Evolutionary conservation across 2,797 vertebrate genomes (phyloP).

Genomic region (Pseudotriccus pelzelni): DNA sequence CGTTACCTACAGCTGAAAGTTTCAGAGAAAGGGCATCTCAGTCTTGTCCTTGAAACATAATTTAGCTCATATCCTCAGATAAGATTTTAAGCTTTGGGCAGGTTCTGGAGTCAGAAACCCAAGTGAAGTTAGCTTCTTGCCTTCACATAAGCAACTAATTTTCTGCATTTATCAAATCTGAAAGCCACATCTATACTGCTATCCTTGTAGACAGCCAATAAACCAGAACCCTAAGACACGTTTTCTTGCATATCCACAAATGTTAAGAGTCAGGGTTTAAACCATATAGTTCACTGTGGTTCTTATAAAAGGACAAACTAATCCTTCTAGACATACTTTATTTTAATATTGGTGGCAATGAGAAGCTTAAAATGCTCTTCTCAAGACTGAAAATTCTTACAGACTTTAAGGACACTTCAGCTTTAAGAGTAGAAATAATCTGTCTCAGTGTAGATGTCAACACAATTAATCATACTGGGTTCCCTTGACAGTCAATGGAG

Average conservation of each 20-base stretch:
- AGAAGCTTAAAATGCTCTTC: background rate
- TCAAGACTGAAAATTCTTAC: background rate
- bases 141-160: background rate
- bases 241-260: background rate
- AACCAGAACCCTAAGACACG: background rate
- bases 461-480: background rate
- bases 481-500: constrained; percentile 2
- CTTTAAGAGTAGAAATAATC: constrained; percentile 18
- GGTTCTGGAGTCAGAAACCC: background rate
- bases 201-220: background rate
- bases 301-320: background rate
- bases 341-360: background rate
- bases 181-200: background rate
- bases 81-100: background rate
- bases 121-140: background rate
- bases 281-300: background rate
- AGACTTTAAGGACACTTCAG: background rate
- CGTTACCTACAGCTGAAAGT: background rate
- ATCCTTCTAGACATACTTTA: background rate
- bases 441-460: background rate
- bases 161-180: background rate
- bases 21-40: background rate
- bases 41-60: background rate
- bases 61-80: background rate
- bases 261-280: background rate